Percentiles rank a stretch among this genome's conserved stretches.
Evolutionary conservation across 64 coral and sea anemone species (phyloP).

Genomic region (Montipora capricornis): DNA sequence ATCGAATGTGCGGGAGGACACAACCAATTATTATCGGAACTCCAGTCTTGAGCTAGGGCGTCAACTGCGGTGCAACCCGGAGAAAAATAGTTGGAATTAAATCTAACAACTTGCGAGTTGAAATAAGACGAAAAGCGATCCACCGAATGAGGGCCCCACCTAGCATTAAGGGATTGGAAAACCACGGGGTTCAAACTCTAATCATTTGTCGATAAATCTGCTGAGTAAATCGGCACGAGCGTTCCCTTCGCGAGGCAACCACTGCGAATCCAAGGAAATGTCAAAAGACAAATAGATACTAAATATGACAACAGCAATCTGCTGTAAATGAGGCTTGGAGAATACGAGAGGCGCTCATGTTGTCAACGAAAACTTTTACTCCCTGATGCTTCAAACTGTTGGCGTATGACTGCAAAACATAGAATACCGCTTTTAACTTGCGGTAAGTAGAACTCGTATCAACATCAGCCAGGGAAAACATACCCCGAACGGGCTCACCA

Average conservation of each 20-base stretch:
- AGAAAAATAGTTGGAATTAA: slow-evolving; percentile 61
- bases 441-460: slow-evolving; percentile 26
- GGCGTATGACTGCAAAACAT: neutral
- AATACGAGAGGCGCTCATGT: slow-evolving; percentile 51
- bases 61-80: slow-evolving; percentile 36
- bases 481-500: slow-evolving; percentile 29
- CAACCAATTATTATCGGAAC: slow-evolving; percentile 66
- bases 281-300: slow-evolving; percentile 53
- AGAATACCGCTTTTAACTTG: slow-evolving; percentile 36
- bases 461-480: slow-evolving; percentile 11
- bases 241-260: slow-evolving; percentile 47
- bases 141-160: slow-evolving; percentile 66
- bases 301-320: slow-evolving; percentile 30
- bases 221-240: slow-evolving; percentile 65
- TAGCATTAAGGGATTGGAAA: slow-evolving; percentile 42
- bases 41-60: slow-evolving; percentile 70
- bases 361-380: slow-evolving; percentile 60
- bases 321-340: slow-evolving; percentile 45
- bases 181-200: slow-evolving; percentile 44
- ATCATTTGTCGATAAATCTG: slow-evolving; percentile 63
- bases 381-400: slow-evolving; percentile 31
- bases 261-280: slow-evolving; percentile 44
- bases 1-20: slow-evolving; percentile 64
- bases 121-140: slow-evolving; percentile 50
- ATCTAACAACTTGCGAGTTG: slow-evolving; percentile 18